Base-by-base conservation (phyloP, 2,888 invertebrate genomes). In the Athalia circularis region DNA sequence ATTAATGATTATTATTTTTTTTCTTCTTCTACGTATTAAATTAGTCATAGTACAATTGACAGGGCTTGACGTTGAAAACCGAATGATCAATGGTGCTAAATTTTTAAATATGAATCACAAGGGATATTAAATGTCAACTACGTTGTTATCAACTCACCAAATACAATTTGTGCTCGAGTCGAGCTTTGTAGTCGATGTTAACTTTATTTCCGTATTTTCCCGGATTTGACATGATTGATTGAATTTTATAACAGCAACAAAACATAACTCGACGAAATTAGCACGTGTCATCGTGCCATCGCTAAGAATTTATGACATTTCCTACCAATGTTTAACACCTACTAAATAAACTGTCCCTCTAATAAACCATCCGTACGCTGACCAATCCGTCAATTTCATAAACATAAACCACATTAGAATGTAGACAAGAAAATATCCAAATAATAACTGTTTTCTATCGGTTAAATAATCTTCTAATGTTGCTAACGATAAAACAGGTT, bases 121-220 rank as follows among this genome's bases (percentile, higher is more conserved):
- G 29, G 29, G 29, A 29, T 29, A 29, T 29, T 29, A 29, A 29
- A 29, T 29, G 29, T 29, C 29, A 29, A 29, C 29, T 29, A 29
- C 29, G 29, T 29, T 4, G 8, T 29, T 15, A 5, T 15, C 72
- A 29, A 54, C 57, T 57, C 90, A 93, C 93, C 91, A 93, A 88
- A 85, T 93, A 93, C 80, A 93, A 87, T 88, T 93, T 93, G 86
- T 93, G 92, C 85, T 93, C 93, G 67, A 93, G 89, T 84, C 92
- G 92, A 59, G 93, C 91, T 90, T 93, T 93, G 86, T 92, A 92
- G 84, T 93, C 92, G 82, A 89, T 84, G 82, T 88, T 88, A 86
- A 86, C 87, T 85, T 87, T 89, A 83, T 85, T 88, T 83, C 84
- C 87, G 82, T 86, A 83, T 80, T 87, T 88, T 81, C 84, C 85